Percentiles rank a stretch among this genome's conserved stretches.
phyloP scores from a whole-genome alignment of 2,113 vertebrate species.

The Lontra canadensis region DNA sequence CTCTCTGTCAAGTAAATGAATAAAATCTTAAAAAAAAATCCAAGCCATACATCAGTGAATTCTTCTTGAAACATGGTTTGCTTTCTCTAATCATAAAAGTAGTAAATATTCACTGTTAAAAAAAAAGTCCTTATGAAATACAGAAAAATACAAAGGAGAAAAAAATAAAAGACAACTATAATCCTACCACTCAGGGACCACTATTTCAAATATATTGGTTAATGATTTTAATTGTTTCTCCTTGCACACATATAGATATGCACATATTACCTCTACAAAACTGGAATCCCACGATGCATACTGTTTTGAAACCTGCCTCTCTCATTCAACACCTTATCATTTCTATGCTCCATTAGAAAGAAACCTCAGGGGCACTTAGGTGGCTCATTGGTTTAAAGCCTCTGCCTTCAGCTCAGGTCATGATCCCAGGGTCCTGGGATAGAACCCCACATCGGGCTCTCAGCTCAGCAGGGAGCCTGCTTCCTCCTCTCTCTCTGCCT shows the following conservation, averaged over 20 bases:
- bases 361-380: neutral
- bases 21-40: neutral
- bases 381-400: too few relatives aligned
- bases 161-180: neutral
- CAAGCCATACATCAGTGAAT: neutral
- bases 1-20: too few relatives aligned
- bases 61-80: neutral
- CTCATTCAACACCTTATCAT: conserved; percentile 7
- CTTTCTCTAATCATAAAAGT: conserved; percentile 28
- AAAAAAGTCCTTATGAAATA: neutral
- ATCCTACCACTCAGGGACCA: neutral
- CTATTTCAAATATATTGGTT: neutral
- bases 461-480: too few relatives aligned
- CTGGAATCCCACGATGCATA: neutral
- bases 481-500: too few relatives aligned
- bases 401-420: too few relatives aligned
- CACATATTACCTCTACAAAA: neutral
- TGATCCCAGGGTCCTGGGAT: too few relatives aligned
- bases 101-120: conserved; percentile 16
- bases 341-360: conserved; percentile 7
- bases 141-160: neutral
- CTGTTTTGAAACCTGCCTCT: neutral
- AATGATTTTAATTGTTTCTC: neutral
- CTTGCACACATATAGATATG: neutral
- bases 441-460: too few relatives aligned